phyloP scores from a whole-genome alignment of 2,888 invertebrate species.

The Sycophila texana region DNA sequence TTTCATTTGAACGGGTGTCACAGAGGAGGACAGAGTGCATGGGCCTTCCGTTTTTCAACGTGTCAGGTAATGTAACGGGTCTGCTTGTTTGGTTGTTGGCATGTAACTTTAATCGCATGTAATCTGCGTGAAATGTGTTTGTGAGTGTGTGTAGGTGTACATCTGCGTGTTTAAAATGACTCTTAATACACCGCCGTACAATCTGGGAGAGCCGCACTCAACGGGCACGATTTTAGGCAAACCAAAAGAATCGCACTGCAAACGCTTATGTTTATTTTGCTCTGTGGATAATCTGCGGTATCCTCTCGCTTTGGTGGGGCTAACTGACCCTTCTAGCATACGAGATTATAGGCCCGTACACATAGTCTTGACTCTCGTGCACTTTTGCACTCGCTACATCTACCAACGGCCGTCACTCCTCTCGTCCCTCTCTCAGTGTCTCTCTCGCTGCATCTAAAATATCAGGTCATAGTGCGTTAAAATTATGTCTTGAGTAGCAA shows the following conservation, averaged over 20 bases:
- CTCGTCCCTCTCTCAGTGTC: slow-evolving; percentile 51
- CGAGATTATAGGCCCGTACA: slow-evolving; percentile 70
- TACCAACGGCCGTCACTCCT: slow-evolving; percentile 67
- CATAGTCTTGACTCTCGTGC: slow-evolving; percentile 71
- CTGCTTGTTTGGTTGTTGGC: slow-evolving; percentile 34
- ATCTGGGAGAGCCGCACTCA: slow-evolving; percentile 43
- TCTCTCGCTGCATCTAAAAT: slow-evolving; percentile 56
- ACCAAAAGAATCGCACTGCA: slow-evolving; percentile 48
- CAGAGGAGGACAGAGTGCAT: slow-evolving; percentile 47
- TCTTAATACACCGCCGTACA: slow-evolving; percentile 40
- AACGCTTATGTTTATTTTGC: slow-evolving; percentile 26
- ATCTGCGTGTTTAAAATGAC: slow-evolving; percentile 30
- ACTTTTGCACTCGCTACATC: slow-evolving; percentile 70
- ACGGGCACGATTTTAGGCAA: slow-evolving; percentile 48
- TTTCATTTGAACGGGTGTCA: slow-evolving; percentile 32
- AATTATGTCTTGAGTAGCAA: background rate
- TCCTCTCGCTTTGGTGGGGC: slow-evolving; percentile 60
- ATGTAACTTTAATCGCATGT: slow-evolving; percentile 33
- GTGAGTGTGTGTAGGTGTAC: slow-evolving; percentile 33
- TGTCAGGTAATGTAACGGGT: slow-evolving; percentile 19
- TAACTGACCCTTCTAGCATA: slow-evolving; percentile 64
- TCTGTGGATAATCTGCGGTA: slow-evolving; percentile 57
- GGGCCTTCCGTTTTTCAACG: slow-evolving; percentile 40
- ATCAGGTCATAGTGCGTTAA: slow-evolving; percentile 12
- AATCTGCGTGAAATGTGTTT: slow-evolving; percentile 16